Evolutionary conservation across 2,888 invertebrate genomes (phyloP).

Genomic region (Pseudococcus viburni): DNA sequence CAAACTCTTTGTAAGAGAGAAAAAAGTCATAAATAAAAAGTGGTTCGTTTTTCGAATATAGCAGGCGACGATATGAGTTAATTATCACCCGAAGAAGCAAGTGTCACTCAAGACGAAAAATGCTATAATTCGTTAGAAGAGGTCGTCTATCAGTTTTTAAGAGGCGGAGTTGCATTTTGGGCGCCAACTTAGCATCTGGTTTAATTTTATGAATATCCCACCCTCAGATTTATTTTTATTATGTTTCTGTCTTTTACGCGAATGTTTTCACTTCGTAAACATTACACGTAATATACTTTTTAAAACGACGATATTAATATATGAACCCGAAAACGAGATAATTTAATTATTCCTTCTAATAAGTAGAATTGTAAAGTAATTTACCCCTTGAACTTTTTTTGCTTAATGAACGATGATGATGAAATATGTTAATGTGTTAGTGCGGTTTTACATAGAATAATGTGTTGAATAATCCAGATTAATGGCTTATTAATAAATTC

Average conservation of each 20-base stretch:
- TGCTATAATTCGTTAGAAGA: slow-evolving; percentile 64
- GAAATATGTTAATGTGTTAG: slow-evolving; percentile 37
- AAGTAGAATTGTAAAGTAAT: background rate
- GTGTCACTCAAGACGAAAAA: slow-evolving; percentile 63
- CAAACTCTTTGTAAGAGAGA: slow-evolving; percentile 50
- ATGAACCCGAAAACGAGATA: slow-evolving; percentile 46
- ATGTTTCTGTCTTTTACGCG: slow-evolving; percentile 59
- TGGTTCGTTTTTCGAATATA: slow-evolving; percentile 55
- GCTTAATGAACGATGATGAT: slow-evolving; percentile 24
- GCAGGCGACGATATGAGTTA: slow-evolving; percentile 64
- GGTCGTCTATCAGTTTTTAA: slow-evolving; percentile 64
- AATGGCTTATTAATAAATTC: background rate
- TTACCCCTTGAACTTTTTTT: background rate
- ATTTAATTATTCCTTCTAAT: slow-evolving; percentile 24
- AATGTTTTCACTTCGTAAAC: slow-evolving; percentile 60
- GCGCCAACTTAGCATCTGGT: slow-evolving; percentile 65
- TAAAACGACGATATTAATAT: slow-evolving; percentile 26
- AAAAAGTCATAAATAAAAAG: slow-evolving; percentile 62
- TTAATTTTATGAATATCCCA: slow-evolving; percentile 59
- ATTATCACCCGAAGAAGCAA: slow-evolving; percentile 59
- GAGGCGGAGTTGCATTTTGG: slow-evolving; percentile 65
- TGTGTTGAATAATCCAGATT: background rate
- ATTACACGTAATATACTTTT: slow-evolving; percentile 42
- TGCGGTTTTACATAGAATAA: background rate
- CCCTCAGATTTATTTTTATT: slow-evolving; percentile 65